phyloP scores from a whole-genome alignment of 2,888 invertebrate genomes.

The Rhagophthalmus giganteus region DNA sequence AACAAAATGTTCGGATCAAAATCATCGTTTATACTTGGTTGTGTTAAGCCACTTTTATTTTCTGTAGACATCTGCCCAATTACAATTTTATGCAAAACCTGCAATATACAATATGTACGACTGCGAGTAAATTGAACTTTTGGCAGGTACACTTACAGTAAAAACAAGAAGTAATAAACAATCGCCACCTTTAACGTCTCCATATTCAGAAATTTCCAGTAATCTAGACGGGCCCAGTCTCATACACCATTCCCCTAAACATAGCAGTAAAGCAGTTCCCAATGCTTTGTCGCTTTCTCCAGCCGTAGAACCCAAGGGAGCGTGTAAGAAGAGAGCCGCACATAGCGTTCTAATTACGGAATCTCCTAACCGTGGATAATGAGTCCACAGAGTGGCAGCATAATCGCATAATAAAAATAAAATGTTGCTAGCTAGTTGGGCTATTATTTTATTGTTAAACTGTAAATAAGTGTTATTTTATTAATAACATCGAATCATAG shows the following conservation, averaged over 20 bases:
- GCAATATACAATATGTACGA: no score
- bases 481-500: no score
- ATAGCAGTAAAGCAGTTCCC: constrained; percentile 80
- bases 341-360: constrained; percentile 62
- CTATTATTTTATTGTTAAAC: constrained; percentile 80
- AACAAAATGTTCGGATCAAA: constrained; percentile 73
- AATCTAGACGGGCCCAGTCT: constrained; percentile 71
- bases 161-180: constrained; percentile 70
- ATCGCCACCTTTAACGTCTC: constrained; percentile 55
- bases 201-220: constrained; percentile 58
- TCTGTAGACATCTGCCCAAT: constrained; percentile 60
- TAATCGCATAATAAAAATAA: constrained; percentile 79
- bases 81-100: constrained; percentile 66
- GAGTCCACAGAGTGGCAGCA: constrained; percentile 68
- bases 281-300: constrained; percentile 71
- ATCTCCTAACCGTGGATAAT: constrained; percentile 68
- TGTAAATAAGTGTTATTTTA: constrained; percentile 58
- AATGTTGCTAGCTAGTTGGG: constrained; percentile 82
- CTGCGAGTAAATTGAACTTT: no score
- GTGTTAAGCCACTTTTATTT: constrained; percentile 56
- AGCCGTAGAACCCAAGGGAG: constrained; percentile 56
- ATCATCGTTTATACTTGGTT: constrained; percentile 63
- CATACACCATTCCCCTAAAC: constrained; percentile 94
- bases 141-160: no score
- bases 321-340: constrained; percentile 55